Percentiles rank a stretch among this genome's conserved stretches.
These are phyloP conservation scores for Aldabrachelys gigantea DNA, from an alignment of 2,113 vertebrate species.

Conservation along the genomic window DNA sequence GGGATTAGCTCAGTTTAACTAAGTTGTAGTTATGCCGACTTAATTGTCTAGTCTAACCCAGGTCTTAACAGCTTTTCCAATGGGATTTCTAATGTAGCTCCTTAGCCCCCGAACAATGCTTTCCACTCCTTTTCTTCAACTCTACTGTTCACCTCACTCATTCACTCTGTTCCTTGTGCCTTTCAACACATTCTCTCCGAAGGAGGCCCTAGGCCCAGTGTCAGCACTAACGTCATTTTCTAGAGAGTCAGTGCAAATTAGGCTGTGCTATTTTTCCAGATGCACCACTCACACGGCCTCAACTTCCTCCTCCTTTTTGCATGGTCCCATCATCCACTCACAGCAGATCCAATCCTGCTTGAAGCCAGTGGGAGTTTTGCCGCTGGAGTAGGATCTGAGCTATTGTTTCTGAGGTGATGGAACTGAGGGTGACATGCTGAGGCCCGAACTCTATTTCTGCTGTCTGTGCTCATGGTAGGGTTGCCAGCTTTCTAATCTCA, in stretches of 20 bases:
- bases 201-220: background rate
- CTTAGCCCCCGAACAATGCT: background rate
- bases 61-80: background rate
- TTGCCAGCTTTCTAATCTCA: too few species aligned
- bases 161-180: rapidly evolving
- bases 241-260: background rate
- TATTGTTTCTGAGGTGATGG: too few species aligned
- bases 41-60: background rate
- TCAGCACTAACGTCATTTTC: background rate
- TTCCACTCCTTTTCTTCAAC: background rate
- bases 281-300: background rate
- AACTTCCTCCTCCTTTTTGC: background rate
- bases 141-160: background rate
- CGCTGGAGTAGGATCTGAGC: too few species aligned
- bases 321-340: background rate
- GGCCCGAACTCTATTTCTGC: too few species aligned
- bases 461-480: too few species aligned
- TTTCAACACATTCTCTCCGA: rapidly evolving
- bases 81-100: background rate
- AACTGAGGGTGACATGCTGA: too few species aligned
- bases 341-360: background rate
- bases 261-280: background rate
- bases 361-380: too few species aligned
- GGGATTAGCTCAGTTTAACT: background rate
- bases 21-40: background rate